phyloP scores from a whole-genome alignment of 2,888 invertebrate species.

The Leucoptera coffeella region DNA sequence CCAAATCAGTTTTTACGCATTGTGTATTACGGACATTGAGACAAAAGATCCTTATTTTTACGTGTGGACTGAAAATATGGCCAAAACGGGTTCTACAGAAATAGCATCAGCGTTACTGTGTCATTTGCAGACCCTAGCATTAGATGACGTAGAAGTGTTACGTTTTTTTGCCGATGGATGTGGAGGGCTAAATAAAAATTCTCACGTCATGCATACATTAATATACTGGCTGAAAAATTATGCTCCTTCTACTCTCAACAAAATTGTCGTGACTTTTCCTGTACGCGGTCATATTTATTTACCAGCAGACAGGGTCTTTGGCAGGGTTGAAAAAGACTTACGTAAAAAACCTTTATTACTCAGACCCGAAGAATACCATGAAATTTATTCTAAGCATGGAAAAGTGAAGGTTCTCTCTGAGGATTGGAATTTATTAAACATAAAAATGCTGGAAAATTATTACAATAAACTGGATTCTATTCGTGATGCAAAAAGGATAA shows the following conservation, averaged over 20 bases:
- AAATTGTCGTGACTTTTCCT: slow-evolving; percentile 6
- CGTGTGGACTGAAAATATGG: slow-evolving; percentile 6
- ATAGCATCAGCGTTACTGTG: slow-evolving; percentile 4
- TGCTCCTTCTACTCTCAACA: slow-evolving; percentile 5
- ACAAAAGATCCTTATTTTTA: slow-evolving; percentile 2
- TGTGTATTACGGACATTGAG: slow-evolving; percentile 5
- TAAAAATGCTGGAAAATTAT: slow-evolving; percentile 5
- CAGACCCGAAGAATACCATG: slow-evolving; percentile 3
- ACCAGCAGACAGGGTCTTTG: slow-evolving; percentile 7
- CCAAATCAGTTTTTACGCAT: slow-evolving; percentile 3
- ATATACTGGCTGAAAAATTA: slow-evolving; percentile 5
- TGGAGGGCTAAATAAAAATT: slow-evolving; percentile 6
- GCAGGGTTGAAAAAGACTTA: slow-evolving; percentile 6
- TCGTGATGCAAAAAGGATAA: slow-evolving; percentile 5
- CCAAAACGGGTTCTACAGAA: slow-evolving; percentile 6
- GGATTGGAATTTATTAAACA: slow-evolving; percentile 5
- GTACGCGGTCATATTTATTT: slow-evolving; percentile 8
- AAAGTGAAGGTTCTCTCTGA: slow-evolving; percentile 4
- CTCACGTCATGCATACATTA: slow-evolving; percentile 5
- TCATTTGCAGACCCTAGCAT: slow-evolving; percentile 3
- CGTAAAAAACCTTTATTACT: slow-evolving; percentile 5
- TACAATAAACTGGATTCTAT: slow-evolving; percentile 4
- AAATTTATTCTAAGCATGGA: slow-evolving; percentile 6
- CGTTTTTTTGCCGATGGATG: slow-evolving; percentile 6
- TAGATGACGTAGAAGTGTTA: slow-evolving; percentile 4